These are phyloP conservation scores for Turnix velox DNA, from an alignment of 2,113 vertebrate species.

Conservation along the genomic window DNA sequence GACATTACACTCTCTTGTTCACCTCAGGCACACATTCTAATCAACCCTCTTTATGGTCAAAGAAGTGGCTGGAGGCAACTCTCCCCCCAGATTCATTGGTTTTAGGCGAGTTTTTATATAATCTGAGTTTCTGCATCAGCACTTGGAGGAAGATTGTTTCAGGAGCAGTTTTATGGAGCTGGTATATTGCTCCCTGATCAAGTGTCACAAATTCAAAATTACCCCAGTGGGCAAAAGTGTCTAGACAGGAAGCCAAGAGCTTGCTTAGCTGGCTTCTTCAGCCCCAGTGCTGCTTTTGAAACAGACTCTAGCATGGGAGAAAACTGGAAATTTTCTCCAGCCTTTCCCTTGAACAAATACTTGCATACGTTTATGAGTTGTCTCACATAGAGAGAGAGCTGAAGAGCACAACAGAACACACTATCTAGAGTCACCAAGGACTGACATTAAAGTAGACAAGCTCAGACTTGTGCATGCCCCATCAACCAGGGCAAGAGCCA, in stretches of 20 bases:
- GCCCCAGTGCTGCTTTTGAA: not conserved
- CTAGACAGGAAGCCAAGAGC: not conserved
- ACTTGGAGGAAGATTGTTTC: not conserved
- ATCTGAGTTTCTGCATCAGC: not conserved
- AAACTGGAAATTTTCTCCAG: not conserved
- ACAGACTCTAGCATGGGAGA: accelerated
- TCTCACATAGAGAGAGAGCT: not conserved
- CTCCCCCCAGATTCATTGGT: not conserved
- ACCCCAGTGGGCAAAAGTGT: not conserved
- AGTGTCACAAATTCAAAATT: not conserved
- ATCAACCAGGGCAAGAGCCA: accelerated
- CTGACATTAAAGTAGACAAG: not conserved
- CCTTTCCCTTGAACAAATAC: not conserved
- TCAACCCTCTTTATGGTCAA: not conserved
- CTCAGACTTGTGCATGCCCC: not conserved
- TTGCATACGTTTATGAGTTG: not conserved
- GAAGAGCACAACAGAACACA: not conserved
- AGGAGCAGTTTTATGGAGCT: not conserved
- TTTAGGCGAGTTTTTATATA: not conserved
- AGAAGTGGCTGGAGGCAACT: not conserved
- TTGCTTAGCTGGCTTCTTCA: not conserved
- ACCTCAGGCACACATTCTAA: not conserved
- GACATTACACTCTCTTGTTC: not conserved
- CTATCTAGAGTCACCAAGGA: not conserved
- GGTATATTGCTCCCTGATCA: not conserved